Conservation (phyloP, 2,797 vertebrate genomes). For the Spinus olivaceus region DNA sequence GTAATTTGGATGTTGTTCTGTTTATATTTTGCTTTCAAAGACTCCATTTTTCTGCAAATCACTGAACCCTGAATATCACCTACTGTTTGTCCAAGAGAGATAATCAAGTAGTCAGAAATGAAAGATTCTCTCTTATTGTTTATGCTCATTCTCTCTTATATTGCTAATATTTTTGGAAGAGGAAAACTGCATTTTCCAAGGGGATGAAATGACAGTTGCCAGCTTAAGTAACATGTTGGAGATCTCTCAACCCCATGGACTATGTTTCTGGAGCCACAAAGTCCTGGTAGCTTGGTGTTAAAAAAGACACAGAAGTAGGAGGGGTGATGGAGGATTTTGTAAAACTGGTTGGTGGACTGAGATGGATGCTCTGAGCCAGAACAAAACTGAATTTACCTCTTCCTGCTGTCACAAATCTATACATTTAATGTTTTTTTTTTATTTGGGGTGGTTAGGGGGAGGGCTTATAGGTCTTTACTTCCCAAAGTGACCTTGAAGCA, state of each 20-base stretch:
- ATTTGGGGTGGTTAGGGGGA: accelerated
- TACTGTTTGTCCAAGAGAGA: neutral
- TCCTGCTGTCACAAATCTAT: neutral
- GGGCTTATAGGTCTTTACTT: neutral
- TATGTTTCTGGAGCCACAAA: neutral
- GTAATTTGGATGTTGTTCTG: neutral
- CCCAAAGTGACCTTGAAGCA: neutral
- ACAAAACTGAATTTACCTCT: neutral
- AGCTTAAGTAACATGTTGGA: neutral
- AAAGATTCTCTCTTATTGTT: neutral
- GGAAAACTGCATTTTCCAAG: neutral
- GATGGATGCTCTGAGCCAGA: neutral
- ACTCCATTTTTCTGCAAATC: neutral
- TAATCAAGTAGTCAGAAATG: neutral
- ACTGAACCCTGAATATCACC: neutral
- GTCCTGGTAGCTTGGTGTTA: neutral
- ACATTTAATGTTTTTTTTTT: neutral
- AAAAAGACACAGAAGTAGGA: neutral
- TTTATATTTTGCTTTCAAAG: neutral
- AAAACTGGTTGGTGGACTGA: neutral
- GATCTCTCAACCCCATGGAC: neutral
- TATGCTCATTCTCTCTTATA: neutral
- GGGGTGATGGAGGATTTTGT: neutral
- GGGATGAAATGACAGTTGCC: neutral
- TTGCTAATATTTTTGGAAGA: neutral